Conservation (phyloP, 2,888 invertebrate species). For the Pheosia gnoma region DNA sequence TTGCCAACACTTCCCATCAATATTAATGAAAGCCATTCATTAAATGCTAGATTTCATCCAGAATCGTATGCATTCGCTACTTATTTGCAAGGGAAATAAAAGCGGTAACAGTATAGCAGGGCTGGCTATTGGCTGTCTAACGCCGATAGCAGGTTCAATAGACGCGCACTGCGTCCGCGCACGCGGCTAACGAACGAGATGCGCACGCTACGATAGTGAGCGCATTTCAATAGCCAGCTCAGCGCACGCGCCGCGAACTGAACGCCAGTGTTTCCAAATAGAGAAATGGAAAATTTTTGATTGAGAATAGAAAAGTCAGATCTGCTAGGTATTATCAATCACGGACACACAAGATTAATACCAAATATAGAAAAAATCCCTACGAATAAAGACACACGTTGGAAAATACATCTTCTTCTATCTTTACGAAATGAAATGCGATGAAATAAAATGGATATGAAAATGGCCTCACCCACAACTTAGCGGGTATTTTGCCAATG, state of each 20-base stretch:
- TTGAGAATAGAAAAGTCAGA: not conserved
- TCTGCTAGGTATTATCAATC: too few relatives aligned
- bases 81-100: conserved; percentile 43
- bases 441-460: too few relatives aligned
- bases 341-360: too few relatives aligned
- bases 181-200: conserved; percentile 78
- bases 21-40: conserved; percentile 36
- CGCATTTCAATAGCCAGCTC: conserved; percentile 64
- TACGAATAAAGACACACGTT: too few relatives aligned
- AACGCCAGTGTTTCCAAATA: not conserved
- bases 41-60: conserved; percentile 29
- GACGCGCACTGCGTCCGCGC: conserved; percentile 53
- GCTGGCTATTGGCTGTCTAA: conserved; percentile 67
- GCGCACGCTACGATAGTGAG: conserved; percentile 68
- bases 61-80: conserved; percentile 19
- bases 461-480: too few relatives aligned
- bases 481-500: too few relatives aligned
- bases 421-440: too few relatives aligned
- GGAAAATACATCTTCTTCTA: too few relatives aligned
- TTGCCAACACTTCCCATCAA: conserved; percentile 27
- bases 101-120: conserved; percentile 42
- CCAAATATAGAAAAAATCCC: too few relatives aligned
- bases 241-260: not conserved
- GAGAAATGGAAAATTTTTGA: not conserved
- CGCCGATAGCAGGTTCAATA: conserved; percentile 77